These are phyloP conservation scores for Pagrus major DNA, from an alignment of 2,113 vertebrate genomes.

Conservation along the genomic window DNA sequence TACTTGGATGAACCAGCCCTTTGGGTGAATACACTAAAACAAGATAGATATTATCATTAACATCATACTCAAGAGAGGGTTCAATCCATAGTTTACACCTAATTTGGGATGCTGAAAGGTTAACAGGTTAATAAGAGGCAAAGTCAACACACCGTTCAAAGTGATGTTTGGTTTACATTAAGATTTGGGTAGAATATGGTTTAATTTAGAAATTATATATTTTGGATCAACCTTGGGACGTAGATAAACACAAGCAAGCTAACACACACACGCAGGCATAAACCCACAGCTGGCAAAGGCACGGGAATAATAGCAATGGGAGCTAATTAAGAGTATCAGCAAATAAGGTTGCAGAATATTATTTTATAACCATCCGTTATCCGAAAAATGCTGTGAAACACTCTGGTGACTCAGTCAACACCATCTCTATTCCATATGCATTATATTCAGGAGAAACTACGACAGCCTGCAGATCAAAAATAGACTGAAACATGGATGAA, in stretches of 20 bases:
- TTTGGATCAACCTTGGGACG: not conserved
- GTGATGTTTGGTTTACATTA: not conserved
- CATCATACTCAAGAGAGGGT: not conserved
- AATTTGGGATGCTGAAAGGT: not conserved
- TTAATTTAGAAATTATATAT: not conserved
- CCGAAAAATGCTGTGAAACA: not conserved
- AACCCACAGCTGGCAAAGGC: not conserved
- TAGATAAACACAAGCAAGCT: not conserved
- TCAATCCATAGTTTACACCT: not conserved
- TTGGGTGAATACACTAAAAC: not conserved
- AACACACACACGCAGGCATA: too few species aligned
- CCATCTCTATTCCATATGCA: conserved; percentile 7
- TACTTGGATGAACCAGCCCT: not conserved
- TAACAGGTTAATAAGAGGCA: not conserved
- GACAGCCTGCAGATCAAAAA: conserved; percentile 23
- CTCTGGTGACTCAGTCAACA: conserved; percentile 24
- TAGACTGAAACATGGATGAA: conserved; percentile 20
- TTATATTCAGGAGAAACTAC: conserved; percentile 4
- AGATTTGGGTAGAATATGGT: not conserved
- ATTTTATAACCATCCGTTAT: not conserved
- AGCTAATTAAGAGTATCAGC: not conserved
- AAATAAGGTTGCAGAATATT: not conserved
- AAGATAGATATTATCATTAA: not conserved
- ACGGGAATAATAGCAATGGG: not conserved
- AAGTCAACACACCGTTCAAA: not conserved